Conservation (phyloP, 2,113 vertebrate species). For the Lycaon pictus region DNA sequence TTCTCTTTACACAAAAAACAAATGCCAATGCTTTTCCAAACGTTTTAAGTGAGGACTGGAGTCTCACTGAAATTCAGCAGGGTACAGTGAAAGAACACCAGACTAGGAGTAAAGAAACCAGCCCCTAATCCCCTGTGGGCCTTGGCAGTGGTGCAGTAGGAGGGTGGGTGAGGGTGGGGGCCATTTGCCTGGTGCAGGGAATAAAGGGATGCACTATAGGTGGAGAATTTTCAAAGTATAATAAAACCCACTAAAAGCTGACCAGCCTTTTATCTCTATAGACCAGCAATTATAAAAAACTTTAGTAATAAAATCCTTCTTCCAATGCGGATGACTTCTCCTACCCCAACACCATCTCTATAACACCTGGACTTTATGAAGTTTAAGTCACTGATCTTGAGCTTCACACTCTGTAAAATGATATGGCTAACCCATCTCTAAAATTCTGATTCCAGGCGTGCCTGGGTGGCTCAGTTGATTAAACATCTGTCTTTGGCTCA, state of each 20-base stretch:
- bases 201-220: neutral
- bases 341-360: neutral
- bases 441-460: neutral
- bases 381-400: neutral
- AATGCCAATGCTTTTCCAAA: neutral
- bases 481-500: no score
- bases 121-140: neutral
- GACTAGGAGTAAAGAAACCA: neutral
- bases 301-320: neutral
- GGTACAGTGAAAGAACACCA: neutral
- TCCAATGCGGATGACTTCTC: neutral
- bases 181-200: neutral
- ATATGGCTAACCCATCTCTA: neutral
- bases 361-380: neutral
- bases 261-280: neutral
- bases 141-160: neutral
- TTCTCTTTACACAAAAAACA: conserved; percentile 37
- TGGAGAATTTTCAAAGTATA: neutral
- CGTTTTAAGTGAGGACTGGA: neutral
- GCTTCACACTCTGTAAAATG: neutral
- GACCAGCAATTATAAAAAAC: neutral
- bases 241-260: conserved; percentile 1
- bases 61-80: neutral
- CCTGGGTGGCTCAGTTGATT: no score
- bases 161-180: neutral